Percentiles rank a stretch among this genome's conserved stretches.
Conservation (phyloP, 2,888 invertebrate species). For the Trypoxylon attenuatum region DNA sequence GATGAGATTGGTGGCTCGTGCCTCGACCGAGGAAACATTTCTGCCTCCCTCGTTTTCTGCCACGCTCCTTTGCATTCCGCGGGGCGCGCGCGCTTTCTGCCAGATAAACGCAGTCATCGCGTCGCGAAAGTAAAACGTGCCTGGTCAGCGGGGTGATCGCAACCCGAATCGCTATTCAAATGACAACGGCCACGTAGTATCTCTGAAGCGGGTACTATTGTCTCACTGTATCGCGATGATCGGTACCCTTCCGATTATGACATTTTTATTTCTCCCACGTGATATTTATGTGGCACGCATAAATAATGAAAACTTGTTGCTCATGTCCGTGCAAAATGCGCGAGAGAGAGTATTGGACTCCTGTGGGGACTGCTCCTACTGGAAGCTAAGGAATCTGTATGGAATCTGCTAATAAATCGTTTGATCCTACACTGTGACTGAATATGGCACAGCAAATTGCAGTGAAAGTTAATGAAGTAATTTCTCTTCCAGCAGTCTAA, state of each 20-base stretch:
- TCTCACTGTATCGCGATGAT: background rate
- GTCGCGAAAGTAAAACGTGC: slow-evolving; percentile 54
- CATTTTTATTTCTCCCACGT: background rate
- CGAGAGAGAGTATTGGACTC: too few relatives aligned
- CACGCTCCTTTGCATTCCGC: slow-evolving; percentile 21
- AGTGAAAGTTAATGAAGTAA: background rate
- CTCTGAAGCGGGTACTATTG: background rate
- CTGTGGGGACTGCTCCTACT: too few relatives aligned
- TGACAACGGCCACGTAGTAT: background rate
- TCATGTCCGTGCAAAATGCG: too few relatives aligned
- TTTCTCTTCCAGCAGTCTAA: background rate
- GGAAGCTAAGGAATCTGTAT: too few relatives aligned
- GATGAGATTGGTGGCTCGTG: slow-evolving; percentile 27
- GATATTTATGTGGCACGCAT: too few relatives aligned
- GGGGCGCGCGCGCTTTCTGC: background rate
- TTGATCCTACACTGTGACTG: background rate
- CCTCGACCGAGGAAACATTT: slow-evolving; percentile 29
- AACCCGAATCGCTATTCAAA: slow-evolving; percentile 9
- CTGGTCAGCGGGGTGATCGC: slow-evolving; percentile 11
- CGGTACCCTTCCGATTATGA: background rate
- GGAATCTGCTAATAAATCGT: background rate
- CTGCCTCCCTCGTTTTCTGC: slow-evolving; percentile 9
- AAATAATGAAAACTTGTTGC: too few relatives aligned
- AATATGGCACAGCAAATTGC: background rate
- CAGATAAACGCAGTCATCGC: slow-evolving; percentile 10